Conservation (phyloP, 1,140 invertebrate species). For the Neodiprion fabricii region DNA sequence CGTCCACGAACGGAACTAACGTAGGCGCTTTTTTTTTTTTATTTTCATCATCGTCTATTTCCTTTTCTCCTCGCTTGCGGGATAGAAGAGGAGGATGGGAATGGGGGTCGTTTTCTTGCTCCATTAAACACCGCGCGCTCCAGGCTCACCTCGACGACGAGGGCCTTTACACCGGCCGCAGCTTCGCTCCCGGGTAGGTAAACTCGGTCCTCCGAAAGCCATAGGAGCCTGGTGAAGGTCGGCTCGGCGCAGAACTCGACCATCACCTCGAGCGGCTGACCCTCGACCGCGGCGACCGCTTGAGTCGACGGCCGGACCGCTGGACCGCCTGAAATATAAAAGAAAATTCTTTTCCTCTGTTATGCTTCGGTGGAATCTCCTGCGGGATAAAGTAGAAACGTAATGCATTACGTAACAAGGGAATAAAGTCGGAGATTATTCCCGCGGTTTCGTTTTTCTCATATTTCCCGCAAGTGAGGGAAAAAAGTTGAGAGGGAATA, state of each 20-base stretch:
- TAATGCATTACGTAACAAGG: too few species aligned
- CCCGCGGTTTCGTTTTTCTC: too few species aligned
- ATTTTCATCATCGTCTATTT: too few species aligned
- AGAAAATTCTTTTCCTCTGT: background rate
- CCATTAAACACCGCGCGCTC: conserved; percentile 33
- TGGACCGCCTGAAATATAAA: conserved; percentile 63
- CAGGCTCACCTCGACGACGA: conserved; percentile 62
- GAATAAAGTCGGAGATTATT: too few species aligned
- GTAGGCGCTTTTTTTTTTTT: background rate
- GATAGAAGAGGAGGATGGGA: background rate
- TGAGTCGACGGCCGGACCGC: conserved; percentile 63
- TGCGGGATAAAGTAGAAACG: too few species aligned
- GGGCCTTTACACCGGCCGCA: conserved; percentile 61
- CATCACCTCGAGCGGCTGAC: conserved; percentile 60
- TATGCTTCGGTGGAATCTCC: too few species aligned
- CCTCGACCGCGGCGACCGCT: conserved; percentile 63
- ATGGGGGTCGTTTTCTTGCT: conserved; percentile 37
- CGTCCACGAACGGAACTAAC: background rate
- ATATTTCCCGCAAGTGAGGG: too few species aligned
- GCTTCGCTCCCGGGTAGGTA: conserved; percentile 62
- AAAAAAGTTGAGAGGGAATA: too few species aligned
- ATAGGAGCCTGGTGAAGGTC: conserved; percentile 62
- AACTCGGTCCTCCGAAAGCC: conserved; percentile 64
- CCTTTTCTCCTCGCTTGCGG: background rate
- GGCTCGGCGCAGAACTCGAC: conserved; percentile 69